Evolutionary conservation across 2,888 invertebrate species (phyloP), one percentile per base, ranked within the genome.

Genomic region (Nowickia ferox): DNA sequence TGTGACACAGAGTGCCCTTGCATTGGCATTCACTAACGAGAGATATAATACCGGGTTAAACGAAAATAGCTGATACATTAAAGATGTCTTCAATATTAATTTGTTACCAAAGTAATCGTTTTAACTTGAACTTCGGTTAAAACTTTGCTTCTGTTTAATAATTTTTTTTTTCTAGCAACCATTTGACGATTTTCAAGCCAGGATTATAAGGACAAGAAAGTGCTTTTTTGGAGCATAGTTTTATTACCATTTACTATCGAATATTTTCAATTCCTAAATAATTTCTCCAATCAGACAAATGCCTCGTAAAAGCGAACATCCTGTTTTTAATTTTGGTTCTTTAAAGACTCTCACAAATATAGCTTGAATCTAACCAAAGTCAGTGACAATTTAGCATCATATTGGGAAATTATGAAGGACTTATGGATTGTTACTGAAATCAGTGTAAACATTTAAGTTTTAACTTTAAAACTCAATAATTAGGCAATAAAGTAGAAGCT

Each of bases 341-440:
- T 59, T 72, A 51, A 30, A 88, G 87, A 88, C 88, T 89, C 89
- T 85, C 81, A 91, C 92, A 92, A 92, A 90, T 90, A 92, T 92
- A 92, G 91, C 89, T 87, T 80, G 88, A 88, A 89, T 89, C 88
- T 75, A 89, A 90, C 89, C 89, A 89, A 79, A 79, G 88, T 92
- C 92, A 92, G 91, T 90, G 87, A 80, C 72, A 65, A 55, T 66
- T 48, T 65, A 89, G 90, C 92, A 92, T 92, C 92, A 92, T 74
- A 48, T 89, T 87, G n/a, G 51, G 65, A 76, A 48, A 30, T 68
- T 9, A 44, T 57, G 30, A 38, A 17, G 17, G 9, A 53, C 53
- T 51, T n/a, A 30, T n/a, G n/a, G n/a, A n/a, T 46, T 30, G 6
- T 11, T n/a, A 10, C 9, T 48, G 22, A 11, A 1, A 46, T 9